Percentiles rank a stretch among this genome's conserved stretches.
phyloP scores from a whole-genome alignment of 1,140 invertebrate species.

The Manduca sexta region DNA sequence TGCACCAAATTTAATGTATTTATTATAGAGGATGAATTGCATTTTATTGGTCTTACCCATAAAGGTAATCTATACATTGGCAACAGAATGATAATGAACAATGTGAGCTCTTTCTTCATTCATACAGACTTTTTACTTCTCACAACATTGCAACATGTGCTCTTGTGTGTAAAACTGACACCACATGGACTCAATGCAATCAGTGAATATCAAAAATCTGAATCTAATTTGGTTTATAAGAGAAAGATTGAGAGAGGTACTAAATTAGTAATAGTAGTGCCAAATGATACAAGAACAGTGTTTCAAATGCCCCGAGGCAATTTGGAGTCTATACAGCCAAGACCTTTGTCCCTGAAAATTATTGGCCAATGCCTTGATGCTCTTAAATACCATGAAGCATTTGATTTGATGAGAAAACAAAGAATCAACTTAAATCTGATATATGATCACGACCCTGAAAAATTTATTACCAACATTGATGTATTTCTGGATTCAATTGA shows the following conservation, averaged over 20 bases:
- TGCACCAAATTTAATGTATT: slow-evolving; percentile 67
- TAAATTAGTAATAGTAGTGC: slow-evolving; percentile 79
- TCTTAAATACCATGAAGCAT: slow-evolving; percentile 76
- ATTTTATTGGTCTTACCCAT: slow-evolving; percentile 74
- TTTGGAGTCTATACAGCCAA: slow-evolving; percentile 89
- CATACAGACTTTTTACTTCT: slow-evolving; percentile 83
- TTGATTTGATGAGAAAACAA: slow-evolving; percentile 87
- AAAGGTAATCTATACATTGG: slow-evolving; percentile 81
- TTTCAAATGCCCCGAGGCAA: slow-evolving; percentile 95
- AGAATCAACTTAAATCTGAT: slow-evolving; percentile 94
- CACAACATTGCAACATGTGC: slow-evolving; percentile 81
- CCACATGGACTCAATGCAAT: slow-evolving; percentile 43
- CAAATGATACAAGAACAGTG: slow-evolving; percentile 81
- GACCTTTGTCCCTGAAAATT: slow-evolving; percentile 82
- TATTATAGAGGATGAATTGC: slow-evolving; percentile 55
- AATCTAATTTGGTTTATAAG: slow-evolving; percentile 56
- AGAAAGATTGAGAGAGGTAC: slow-evolving; percentile 88
- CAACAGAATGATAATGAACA: slow-evolving; percentile 75
- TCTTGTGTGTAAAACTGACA: slow-evolving; percentile 76
- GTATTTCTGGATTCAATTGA: slow-evolving; percentile 79
- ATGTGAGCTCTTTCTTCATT: slow-evolving; percentile 84
- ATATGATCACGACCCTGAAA: slow-evolving; percentile 84
- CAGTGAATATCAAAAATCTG: slow-evolving; percentile 42
- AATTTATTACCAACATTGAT: slow-evolving; percentile 76
- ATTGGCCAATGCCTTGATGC: slow-evolving; percentile 79